Base-by-base conservation (phyloP, 35 echinoderm and acorn worm species). In the Patiria miniata region DNA sequence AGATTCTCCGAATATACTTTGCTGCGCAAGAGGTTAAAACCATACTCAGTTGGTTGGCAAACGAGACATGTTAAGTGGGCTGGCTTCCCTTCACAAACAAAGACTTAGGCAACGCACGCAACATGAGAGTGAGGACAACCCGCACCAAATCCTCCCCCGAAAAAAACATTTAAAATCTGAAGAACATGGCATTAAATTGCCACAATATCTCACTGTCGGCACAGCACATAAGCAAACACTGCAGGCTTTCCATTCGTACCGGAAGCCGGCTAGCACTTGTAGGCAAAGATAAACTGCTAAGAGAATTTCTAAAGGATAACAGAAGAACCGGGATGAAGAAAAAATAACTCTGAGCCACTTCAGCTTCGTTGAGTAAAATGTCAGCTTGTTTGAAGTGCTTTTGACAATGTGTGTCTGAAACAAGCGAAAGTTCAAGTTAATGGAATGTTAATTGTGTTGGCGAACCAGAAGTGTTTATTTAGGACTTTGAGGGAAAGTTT, bases 351-450 rank as follows among this genome's bases (percentile, higher is more conserved):
- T 34, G 10, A 73, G 65, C 26, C 65, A 30, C 65, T 73, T 73
- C 29, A 73, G 65, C 2, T 14, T 73, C 65, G 3, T 30, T 6
- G 22, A 34, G 65, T 73, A 10, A 73, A 73, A 0, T 34, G 26
- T 73, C 65, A 73, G 5, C 65, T 23, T 8, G 14, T 73, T 73
- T 73, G 65, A 73, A 73, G 65, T 73, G 65, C 34, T 73, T 73
- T 73, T 73, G 19, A 47, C 42, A 47, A 47, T 73, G 65, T 73
- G 65, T 73, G 65, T 73, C 65, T 73, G 65, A 73, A 73, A 73
- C 65, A 73, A 73, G 65, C 65, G 65, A 73, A 73, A 73, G 65
- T 73, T 73, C 65, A 73, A 73, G 65, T 73, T 73, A 73, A 73
- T 73, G 65, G 65, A 73, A 73, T 73, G 65, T 73, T 73, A 34